Evolutionary conservation across 2,888 invertebrate genomes (phyloP).

Genomic region (Eupelmus urozonus): DNA sequence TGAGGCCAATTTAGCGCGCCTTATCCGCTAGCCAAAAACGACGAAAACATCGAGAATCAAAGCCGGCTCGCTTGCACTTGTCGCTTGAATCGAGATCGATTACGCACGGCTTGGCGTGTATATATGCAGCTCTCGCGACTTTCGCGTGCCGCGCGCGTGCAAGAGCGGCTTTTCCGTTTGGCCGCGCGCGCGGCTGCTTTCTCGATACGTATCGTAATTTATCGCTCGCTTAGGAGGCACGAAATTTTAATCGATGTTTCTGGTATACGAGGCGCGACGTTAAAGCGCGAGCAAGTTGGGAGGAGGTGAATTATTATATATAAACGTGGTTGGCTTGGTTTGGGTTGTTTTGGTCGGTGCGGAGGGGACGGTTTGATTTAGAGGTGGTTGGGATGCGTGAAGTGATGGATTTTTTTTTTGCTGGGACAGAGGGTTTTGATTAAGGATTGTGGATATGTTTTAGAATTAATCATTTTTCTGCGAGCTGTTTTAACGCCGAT

Average conservation of each 20-base stretch:
- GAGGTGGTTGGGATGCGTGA: too few species aligned
- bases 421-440: too few species aligned
- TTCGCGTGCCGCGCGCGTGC: not conserved
- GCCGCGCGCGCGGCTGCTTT: not conserved
- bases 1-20: slow-evolving; percentile 12
- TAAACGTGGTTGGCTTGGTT: not conserved
- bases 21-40: not conserved
- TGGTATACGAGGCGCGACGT: slow-evolving; percentile 6
- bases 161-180: not conserved
- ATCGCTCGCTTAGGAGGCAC: slow-evolving; percentile 1
- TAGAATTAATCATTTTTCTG: too few species aligned
- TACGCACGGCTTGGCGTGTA: not conserved
- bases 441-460: too few species aligned
- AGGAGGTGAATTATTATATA: slow-evolving; percentile 22
- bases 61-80: not conserved
- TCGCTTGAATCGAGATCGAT: not conserved
- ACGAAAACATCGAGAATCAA: not conserved
- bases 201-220: slow-evolving; percentile 9
- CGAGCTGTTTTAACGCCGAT: too few species aligned
- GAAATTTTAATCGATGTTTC: slow-evolving; percentile 40
- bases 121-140: not conserved
- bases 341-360: too few species aligned
- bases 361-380: too few species aligned
- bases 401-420: too few species aligned
- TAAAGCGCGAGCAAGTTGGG: not conserved